Conservation (phyloP, 2,113 vertebrate genomes). For the Pterocles burchelli region DNA sequence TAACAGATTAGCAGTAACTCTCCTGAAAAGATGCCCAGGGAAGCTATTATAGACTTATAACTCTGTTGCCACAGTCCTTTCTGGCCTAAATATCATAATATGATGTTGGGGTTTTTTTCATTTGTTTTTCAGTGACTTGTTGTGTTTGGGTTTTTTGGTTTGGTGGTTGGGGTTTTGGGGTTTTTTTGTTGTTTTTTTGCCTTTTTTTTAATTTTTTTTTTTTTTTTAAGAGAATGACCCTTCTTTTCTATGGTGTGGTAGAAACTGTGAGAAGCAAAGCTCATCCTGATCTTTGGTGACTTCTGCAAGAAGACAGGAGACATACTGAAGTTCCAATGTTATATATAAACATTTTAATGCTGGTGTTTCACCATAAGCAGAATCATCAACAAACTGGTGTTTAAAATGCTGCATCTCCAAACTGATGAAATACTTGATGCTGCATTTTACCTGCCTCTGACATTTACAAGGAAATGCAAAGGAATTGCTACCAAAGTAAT, state of each 20-base stretch:
- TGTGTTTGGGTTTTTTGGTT: not conserved
- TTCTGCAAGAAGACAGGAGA: not conserved
- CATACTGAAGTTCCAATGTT: not conserved
- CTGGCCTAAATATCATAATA: not conserved
- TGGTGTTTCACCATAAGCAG: not conserved
- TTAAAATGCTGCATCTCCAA: not conserved
- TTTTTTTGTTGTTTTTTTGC: not conserved
- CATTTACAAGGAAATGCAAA: not conserved
- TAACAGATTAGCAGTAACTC: not conserved
- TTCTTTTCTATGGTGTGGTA: not conserved
- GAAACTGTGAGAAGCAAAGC: not conserved
- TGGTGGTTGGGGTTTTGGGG: not conserved
- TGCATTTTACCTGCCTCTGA: not conserved
- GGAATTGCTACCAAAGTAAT: not conserved
- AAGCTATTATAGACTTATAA: not conserved
- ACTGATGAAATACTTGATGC: not conserved
- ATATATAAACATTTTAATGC: not conserved
- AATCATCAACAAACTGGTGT: not conserved
- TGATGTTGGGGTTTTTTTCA: too few species aligned
- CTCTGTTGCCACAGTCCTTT: not conserved
- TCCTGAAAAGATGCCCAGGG: not conserved
- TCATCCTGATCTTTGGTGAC: not conserved
- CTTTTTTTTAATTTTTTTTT: not conserved
- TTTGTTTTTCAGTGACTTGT: too few species aligned
- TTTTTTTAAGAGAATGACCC: not conserved